Conservation (phyloP, 2,797 vertebrate genomes). For the Neopelma chrysocephalum region DNA sequence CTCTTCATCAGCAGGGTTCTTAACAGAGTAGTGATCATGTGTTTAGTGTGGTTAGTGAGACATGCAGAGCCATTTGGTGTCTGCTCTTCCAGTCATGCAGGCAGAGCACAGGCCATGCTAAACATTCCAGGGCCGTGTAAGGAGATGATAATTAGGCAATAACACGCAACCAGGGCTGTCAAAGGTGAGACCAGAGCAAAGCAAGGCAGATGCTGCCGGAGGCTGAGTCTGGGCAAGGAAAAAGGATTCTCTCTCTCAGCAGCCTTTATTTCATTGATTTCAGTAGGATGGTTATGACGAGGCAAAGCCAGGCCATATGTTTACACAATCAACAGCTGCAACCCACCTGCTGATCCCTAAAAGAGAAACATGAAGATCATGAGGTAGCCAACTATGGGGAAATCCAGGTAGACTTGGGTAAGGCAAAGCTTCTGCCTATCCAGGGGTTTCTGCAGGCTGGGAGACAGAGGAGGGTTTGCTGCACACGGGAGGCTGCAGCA, state of each 20-base stretch:
- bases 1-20: background rate
- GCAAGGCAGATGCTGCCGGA: background rate
- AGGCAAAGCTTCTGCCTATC: background rate
- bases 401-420: background rate
- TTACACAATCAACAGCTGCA: background rate
- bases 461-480: background rate
- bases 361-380: background rate
- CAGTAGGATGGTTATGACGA: background rate
- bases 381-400: background rate
- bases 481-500: background rate
- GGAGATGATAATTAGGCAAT: slow-evolving; percentile 45
- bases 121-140: slow-evolving; percentile 21
- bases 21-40: background rate
- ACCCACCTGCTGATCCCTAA: background rate
- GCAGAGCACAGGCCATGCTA: background rate
- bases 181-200: background rate
- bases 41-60: slow-evolving; percentile 36
- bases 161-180: slow-evolving; percentile 30
- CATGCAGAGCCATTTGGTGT: slow-evolving; percentile 38
- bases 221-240: background rate
- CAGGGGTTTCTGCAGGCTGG: background rate
- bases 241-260: background rate
- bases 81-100: background rate
- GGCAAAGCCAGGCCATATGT: background rate
- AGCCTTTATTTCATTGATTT: background rate